These are phyloP conservation scores for Crax fasciolata DNA, from an alignment of 2,797 vertebrate species.

Conservation along the genomic window DNA sequence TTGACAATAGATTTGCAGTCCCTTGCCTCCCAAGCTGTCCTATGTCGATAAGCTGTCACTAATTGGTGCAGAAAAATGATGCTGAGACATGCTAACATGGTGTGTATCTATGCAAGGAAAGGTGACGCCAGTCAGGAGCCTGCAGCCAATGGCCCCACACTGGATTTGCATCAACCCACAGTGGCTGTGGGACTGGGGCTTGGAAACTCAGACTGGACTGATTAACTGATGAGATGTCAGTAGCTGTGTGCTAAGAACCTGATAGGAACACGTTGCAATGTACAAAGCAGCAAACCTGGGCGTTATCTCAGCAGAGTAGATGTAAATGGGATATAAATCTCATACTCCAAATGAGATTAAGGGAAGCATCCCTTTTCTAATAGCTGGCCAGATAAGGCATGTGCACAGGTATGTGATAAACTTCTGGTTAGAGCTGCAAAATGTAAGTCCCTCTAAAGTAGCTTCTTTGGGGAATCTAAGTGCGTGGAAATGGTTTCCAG, in stretches of 20 bases:
- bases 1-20: neutral
- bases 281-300: neutral
- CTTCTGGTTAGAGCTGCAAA: neutral
- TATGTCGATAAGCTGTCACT: conserved; percentile 17
- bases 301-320: neutral
- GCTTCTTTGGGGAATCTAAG: neutral
- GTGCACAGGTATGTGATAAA: neutral
- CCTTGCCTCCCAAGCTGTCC: neutral
- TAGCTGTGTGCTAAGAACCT: conserved; percentile 30
- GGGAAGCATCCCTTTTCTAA: neutral
- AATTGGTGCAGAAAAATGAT: neutral
- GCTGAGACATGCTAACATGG: neutral
- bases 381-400: neutral
- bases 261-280: neutral
- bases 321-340: neutral
- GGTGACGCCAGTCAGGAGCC: neutral
- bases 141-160: neutral
- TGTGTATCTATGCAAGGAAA: neutral
- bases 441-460: neutral
- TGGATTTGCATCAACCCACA: conserved; percentile 3
- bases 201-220: conserved; percentile 8
- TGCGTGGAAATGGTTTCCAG: neutral
- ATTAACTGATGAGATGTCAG: conserved; percentile 51
- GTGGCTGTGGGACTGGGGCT: conserved; percentile 42
- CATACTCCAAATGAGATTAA: neutral